Conservation (phyloP, 2,113 vertebrate species). For the Pluvianellus socialis region DNA sequence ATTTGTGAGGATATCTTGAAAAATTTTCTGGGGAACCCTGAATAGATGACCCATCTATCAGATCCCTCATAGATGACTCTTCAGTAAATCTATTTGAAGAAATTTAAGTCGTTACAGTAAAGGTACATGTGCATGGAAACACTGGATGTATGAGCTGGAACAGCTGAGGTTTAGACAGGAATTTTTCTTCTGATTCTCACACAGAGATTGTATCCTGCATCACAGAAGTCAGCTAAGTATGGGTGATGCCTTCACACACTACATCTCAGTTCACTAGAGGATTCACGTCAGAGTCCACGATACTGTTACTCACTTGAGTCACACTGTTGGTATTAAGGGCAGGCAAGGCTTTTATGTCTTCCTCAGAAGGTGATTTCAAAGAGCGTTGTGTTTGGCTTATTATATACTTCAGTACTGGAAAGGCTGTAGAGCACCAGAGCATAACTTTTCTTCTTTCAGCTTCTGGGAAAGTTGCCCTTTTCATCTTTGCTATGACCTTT, state of each 20-base stretch:
- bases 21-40: background rate
- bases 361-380: background rate
- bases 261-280: background rate
- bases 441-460: background rate
- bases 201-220: background rate
- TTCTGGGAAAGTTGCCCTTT: background rate
- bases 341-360: background rate
- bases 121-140: background rate
- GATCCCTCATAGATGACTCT: background rate
- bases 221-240: background rate
- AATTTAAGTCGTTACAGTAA: background rate
- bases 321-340: background rate
- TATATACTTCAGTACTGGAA: background rate
- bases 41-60: too few relatives aligned
- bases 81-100: background rate
- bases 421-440: background rate
- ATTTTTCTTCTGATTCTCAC: background rate
- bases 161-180: background rate
- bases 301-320: background rate
- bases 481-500: background rate
- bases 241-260: background rate
- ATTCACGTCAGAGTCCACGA: rapidly evolving
- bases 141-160: background rate
- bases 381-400: background rate
- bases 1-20: background rate